Evolutionary conservation across 35 echinoderm and acorn worm genomes (phyloP).

Genomic region (Amphiura filiformis): DNA sequence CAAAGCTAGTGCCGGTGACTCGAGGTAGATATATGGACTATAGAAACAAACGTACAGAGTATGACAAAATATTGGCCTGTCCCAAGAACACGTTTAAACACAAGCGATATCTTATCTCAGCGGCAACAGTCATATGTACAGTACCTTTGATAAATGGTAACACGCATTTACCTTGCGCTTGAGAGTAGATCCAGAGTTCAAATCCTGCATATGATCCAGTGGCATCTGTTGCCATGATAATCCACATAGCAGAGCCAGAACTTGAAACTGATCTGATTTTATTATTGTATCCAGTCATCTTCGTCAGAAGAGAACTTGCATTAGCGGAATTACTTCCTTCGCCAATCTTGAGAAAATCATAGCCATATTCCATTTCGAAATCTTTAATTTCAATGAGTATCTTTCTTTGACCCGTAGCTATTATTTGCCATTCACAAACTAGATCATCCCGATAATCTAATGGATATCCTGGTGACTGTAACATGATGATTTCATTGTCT

Average conservation of each 20-base stretch:
- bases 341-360: neutral
- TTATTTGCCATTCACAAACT: neutral
- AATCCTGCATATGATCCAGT: neutral
- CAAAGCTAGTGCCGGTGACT: no score
- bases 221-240: neutral
- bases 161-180: no score
- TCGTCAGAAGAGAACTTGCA: neutral
- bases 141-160: no score
- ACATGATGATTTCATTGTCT: neutral
- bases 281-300: neutral
- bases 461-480: neutral
- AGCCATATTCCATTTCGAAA: neutral
- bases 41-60: no score
- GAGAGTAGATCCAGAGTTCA: neutral
- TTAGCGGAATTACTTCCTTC: neutral
- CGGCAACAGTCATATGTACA: no score
- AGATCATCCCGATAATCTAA: neutral
- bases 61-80: no score
- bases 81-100: no score
- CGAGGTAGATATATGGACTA: no score
- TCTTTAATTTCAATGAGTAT: neutral
- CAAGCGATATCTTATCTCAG: no score
- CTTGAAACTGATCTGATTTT: neutral
- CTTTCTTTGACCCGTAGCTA: neutral
- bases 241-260: neutral